Base-by-base conservation (phyloP, 2,888 invertebrate genomes). In the Stomorhina lunata region DNA sequence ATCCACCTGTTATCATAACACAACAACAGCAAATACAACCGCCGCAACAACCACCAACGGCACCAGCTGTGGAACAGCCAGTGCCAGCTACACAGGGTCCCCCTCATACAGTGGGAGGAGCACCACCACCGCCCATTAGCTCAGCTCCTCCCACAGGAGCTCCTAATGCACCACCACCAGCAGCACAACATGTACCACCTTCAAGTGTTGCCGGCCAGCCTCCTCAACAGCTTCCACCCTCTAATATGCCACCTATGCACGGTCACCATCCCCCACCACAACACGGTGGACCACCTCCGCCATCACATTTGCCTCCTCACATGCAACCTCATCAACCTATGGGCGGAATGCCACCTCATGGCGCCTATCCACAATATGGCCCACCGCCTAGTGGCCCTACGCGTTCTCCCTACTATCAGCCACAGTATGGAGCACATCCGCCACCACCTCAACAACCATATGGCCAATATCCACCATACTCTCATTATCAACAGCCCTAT, bases 241-340 rank as follows among this genome's bases (percentile, higher is more conserved):
- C 83, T 17, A 78, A 72, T 4, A 80, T 76, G 85, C 85, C 87
- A 85, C 85, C 86, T 82, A 80, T 82, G 68, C 83, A 80, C 57
- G 45, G 76, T 9, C 84, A 83, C 65, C 72, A 53, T 92, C 94
- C 86, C 12, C 84, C 84, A 53, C 87, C 81, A 59, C 87, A 84
- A 43, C 88, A 85, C 48, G 66, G 66, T 2, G 82, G 82, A 43
- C 87, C 86, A 94, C 93, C 87, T 93, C 93, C 78, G 94, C 91
- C 85, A 94, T 94, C 90, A 61, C 87, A 85, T 65, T 87, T 89
- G 57, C 86, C 90, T 72, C 89, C 89, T 61, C 85, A 88, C 17
- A 82, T 84, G 79, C 85, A 84, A 65, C 71, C 87, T 53, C 89
- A 88, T 85, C 90, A 90, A 10, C 89, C 90, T 4, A 90, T 90